A percentile compares a stretch with the other conserved stretches of the same genome.
Evolutionary conservation across 53 echinoderm and acorn worm genomes (phyloP).

Genomic region (Mesocentrotus franciscanus): DNA sequence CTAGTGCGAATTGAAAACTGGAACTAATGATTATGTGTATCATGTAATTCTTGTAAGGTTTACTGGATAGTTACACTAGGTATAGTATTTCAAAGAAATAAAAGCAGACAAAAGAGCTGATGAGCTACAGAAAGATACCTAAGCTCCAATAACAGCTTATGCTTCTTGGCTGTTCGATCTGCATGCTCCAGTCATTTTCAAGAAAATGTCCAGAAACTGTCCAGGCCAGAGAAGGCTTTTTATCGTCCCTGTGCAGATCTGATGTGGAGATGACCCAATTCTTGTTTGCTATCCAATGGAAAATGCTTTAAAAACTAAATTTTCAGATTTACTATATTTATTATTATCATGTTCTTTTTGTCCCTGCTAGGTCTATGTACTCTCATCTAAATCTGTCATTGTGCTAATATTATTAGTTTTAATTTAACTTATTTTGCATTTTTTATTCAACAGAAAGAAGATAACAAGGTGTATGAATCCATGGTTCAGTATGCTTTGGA

Average conservation of each 20-base stretch:
- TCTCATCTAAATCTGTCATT: too few species aligned
- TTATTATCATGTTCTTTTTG: too few species aligned
- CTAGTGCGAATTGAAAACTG: not conserved
- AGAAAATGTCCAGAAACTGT: not conserved
- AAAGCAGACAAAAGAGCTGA: not conserved
- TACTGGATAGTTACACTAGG: not conserved
- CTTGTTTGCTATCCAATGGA: not conserved
- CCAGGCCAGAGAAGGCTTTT: not conserved
- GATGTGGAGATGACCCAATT: not conserved
- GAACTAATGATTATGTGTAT: not conserved
- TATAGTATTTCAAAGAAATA: not conserved
- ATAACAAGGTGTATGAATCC: constrained; percentile 87
- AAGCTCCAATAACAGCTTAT: not conserved
- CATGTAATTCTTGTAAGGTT: not conserved
- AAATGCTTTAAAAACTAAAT: not conserved
- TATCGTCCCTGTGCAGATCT: too few species aligned
- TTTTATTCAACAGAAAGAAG: constrained; percentile 73
- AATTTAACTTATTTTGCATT: too few species aligned
- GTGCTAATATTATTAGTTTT: too few species aligned
- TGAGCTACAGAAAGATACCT: not conserved
- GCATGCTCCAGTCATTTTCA: not conserved
- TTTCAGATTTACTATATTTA: too few species aligned
- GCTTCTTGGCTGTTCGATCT: not conserved
- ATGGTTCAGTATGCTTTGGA: constrained; percentile 94
- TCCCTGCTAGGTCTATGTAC: too few species aligned